Conservation (phyloP, 2,888 invertebrate genomes). For the Sicus ferrugineus region DNA sequence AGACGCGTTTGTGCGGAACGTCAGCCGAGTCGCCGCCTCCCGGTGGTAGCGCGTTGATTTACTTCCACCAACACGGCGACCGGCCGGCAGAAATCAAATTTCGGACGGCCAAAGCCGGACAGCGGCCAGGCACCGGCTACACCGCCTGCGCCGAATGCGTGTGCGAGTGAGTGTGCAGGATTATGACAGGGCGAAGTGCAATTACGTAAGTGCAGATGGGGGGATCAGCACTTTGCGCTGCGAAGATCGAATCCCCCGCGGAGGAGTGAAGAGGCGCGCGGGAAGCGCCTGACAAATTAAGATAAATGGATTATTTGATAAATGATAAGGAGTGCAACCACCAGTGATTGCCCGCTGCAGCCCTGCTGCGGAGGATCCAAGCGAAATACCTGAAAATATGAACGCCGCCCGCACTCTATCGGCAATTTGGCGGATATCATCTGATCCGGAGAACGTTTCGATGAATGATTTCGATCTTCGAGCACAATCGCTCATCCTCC, state of each 20-base stretch:
- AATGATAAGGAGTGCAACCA: no score
- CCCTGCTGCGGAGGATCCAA: no score
- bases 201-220: conserved; percentile 9
- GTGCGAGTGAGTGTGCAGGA: conserved; percentile 8
- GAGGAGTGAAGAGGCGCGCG: background rate
- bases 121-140: conserved; percentile 47
- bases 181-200: conserved; percentile 21
- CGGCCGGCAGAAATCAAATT: background rate
- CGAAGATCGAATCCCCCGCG: background rate
- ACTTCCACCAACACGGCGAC: conserved; percentile 21
- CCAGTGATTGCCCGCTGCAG: no score
- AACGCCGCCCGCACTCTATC: no score
- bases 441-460: no score
- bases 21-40: conserved; percentile 22
- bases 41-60: conserved; percentile 16
- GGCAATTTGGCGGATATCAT: no score
- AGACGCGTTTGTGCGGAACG: conserved; percentile 15
- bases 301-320: conserved; percentile 57
- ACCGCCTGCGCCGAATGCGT: background rate
- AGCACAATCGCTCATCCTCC: no score
- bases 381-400: no score
- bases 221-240: conserved; percentile 1
- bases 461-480: no score
- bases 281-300: conserved; percentile 54
- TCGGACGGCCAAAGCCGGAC: conserved; percentile 44